Evolutionary conservation across 1,140 invertebrate species (phyloP).

Genomic region (Drosophila simulans): DNA sequence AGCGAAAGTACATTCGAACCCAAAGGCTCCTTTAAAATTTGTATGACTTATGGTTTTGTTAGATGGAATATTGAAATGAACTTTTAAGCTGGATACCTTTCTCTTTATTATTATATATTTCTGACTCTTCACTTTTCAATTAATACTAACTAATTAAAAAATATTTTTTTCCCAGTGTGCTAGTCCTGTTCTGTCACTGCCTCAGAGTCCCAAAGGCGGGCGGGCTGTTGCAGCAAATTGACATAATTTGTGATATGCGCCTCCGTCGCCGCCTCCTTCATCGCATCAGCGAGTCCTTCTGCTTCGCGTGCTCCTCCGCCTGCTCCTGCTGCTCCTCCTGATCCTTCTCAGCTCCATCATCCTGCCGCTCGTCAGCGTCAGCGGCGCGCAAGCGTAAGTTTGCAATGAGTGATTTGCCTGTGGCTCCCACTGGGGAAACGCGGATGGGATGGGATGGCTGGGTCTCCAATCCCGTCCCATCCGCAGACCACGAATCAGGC

Average conservation of each 20-base stretch:
- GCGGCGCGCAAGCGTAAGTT: slow-evolving; percentile 70
- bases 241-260: slow-evolving; percentile 78
- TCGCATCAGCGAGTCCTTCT: background rate
- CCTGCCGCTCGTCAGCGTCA: slow-evolving; percentile 28
- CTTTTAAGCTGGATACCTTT: too few species aligned
- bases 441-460: background rate
- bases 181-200: slow-evolving; percentile 9
- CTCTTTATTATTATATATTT: too few species aligned
- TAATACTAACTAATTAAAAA: background rate
- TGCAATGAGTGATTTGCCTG: slow-evolving; percentile 82
- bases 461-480: background rate
- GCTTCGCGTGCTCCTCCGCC: background rate
- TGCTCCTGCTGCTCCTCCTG: background rate
- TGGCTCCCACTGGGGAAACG: slow-evolving; percentile 58
- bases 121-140: too few species aligned
- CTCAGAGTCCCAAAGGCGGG: slow-evolving; percentile 47
- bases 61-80: too few species aligned
- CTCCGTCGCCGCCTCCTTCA: slow-evolving; percentile 27
- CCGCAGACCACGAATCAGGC: slow-evolving; percentile 54
- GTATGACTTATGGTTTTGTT: too few species aligned
- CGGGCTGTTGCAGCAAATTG: slow-evolving; percentile 68
- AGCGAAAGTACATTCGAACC: too few species aligned
- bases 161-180: background rate
- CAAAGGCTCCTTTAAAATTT: too few species aligned
- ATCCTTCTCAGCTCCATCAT: slow-evolving; percentile 8